Percentiles rank a stretch among this genome's conserved stretches.
phyloP scores from a whole-genome alignment of 2,888 invertebrate species.

The Drosophila neonasuta region DNA sequence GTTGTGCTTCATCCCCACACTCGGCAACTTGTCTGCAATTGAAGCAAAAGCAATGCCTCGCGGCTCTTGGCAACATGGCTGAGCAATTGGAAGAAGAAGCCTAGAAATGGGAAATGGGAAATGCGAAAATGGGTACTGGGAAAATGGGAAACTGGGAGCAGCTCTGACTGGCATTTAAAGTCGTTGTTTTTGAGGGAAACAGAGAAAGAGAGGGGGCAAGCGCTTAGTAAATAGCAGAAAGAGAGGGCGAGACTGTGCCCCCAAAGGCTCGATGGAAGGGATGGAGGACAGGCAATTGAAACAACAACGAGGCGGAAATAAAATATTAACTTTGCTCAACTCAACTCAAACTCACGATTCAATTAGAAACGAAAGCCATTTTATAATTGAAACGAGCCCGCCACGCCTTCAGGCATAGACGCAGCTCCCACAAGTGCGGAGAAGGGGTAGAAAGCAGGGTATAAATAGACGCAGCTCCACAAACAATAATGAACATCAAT shows the following conservation, averaged over 20 bases:
- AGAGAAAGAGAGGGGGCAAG: constrained; percentile 8
- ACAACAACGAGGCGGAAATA: constrained; percentile 64
- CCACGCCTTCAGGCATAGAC: constrained; percentile 22
- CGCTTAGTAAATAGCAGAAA: constrained; percentile 52
- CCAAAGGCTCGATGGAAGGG: constrained; percentile 9
- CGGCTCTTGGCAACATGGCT: constrained; percentile 56
- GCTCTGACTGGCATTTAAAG: constrained; percentile 50
- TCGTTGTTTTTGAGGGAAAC: constrained; percentile 21
- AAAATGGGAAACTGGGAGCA: constrained; percentile 13
- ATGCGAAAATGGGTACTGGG: constrained; percentile 19
- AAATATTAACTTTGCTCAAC: constrained; percentile 71
- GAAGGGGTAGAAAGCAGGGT: constrained; percentile 24
- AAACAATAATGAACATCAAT: constrained; percentile 60
- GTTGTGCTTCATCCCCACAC: neutral
- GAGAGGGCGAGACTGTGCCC: constrained; percentile 10
- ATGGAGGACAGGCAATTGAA: constrained; percentile 46
- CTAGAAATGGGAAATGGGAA: constrained; percentile 49
- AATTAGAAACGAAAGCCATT: constrained; percentile 79
- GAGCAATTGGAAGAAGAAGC: constrained; percentile 39
- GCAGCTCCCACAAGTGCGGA: constrained; percentile 9
- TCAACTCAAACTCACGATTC: constrained; percentile 66
- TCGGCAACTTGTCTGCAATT: constrained; percentile 48
- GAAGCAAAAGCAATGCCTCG: constrained; percentile 57
- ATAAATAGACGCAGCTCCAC: constrained; percentile 31
- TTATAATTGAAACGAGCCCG: constrained; percentile 74